These are phyloP conservation scores for Paragorgia papillata DNA, from an alignment of 92 coral and sea anemone species.

Conservation along the genomic window DNA sequence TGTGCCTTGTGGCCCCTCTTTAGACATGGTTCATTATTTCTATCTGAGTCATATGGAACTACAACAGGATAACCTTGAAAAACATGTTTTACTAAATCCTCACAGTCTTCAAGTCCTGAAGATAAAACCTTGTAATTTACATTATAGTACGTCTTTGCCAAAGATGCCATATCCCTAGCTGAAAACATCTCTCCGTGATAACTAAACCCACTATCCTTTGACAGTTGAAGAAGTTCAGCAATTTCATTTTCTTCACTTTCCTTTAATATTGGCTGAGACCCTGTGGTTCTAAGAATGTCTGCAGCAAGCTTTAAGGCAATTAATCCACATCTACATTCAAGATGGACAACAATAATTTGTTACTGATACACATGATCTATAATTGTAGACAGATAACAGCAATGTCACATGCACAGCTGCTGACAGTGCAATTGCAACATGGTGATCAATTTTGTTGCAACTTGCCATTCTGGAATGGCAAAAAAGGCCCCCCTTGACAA, in stretches of 20 bases:
- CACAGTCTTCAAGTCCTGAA: slow-evolving; percentile 59
- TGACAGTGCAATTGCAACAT: too few relatives aligned
- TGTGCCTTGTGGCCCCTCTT: slow-evolving; percentile 84
- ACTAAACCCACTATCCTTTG: slow-evolving; percentile 66
- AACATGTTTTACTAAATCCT: slow-evolving; percentile 55
- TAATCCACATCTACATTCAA: slow-evolving; percentile 80
- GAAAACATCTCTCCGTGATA: slow-evolving; percentile 90
- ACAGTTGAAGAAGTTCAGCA: slow-evolving; percentile 58
- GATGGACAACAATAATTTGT: too few relatives aligned
- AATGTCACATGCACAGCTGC: too few relatives aligned
- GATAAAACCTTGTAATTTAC: slow-evolving; percentile 48
- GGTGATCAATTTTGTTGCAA: too few relatives aligned
- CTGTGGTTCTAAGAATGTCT: slow-evolving; percentile 50
- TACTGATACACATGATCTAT: too few relatives aligned
- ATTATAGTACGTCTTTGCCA: slow-evolving; percentile 74
- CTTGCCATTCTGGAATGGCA: too few relatives aligned
- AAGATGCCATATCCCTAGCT: slow-evolving; percentile 68
- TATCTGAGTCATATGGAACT: slow-evolving; percentile 92
- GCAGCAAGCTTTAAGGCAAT: slow-evolving; percentile 86
- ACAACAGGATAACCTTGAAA: slow-evolving; percentile 71
- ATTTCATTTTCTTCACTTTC: slow-evolving; percentile 50
- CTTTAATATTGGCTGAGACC: neutral
- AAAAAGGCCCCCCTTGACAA: too few relatives aligned
- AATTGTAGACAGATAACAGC: too few relatives aligned
- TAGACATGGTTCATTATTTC: slow-evolving; percentile 86